These are phyloP conservation scores for Lamproptera curius DNA, from an alignment of 2,888 invertebrate species.

Conservation along the genomic window DNA sequence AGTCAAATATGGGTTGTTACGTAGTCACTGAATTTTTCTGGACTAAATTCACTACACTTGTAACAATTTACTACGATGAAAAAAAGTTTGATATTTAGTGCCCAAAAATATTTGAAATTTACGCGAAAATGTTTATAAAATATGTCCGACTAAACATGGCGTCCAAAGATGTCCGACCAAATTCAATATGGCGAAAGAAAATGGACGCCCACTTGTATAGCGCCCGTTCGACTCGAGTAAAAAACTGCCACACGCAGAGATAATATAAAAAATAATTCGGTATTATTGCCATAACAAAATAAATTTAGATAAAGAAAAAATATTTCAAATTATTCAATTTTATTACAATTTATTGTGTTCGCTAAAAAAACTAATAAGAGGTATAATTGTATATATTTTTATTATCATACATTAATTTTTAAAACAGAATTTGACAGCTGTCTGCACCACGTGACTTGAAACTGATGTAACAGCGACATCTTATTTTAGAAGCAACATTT, in stretches of 20 bases:
- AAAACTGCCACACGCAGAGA: slow-evolving; percentile 43
- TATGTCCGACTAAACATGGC: slow-evolving; percentile 87
- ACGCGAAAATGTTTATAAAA: slow-evolving; percentile 84
- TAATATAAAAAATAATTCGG: slow-evolving; percentile 28
- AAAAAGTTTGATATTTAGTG: slow-evolving; percentile 70
- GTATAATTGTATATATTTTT: no score
- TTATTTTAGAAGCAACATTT: slow-evolving; percentile 7
- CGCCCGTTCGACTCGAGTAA: slow-evolving; percentile 33
- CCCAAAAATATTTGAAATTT: slow-evolving; percentile 78
- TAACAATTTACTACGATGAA: slow-evolving; percentile 65
- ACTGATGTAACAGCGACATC: slow-evolving; percentile 13
- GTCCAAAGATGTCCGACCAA: slow-evolving; percentile 82
- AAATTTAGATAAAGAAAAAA: neutral
- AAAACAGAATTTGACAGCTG: no score
- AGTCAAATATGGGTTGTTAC: slow-evolving; percentile 67
- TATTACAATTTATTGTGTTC: no score
- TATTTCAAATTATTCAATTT: neutral
- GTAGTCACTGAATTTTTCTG: slow-evolving; percentile 64
- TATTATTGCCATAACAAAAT: slow-evolving; percentile 39
- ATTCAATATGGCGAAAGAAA: slow-evolving; percentile 79
- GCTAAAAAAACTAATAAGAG: no score
- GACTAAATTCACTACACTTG: slow-evolving; percentile 55
- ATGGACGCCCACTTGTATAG: slow-evolving; percentile 67
- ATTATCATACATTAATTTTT: no score
- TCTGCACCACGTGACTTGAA: slow-evolving; percentile 2